Conservation (phyloP, 2,888 invertebrate genomes). For the Chymomyza caudatula region DNA sequence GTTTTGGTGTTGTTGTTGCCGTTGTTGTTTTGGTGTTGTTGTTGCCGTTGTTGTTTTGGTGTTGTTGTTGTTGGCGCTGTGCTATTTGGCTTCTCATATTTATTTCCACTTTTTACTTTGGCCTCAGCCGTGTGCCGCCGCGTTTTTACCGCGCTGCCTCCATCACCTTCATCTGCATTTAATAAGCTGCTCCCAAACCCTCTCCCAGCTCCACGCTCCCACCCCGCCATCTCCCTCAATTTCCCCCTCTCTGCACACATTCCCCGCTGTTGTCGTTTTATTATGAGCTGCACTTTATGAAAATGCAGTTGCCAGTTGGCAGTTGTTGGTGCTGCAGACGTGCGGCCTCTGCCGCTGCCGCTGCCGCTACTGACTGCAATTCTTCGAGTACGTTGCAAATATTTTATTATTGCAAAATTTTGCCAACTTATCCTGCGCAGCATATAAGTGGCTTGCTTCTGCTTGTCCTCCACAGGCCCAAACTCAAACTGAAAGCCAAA, state of each 20-base stretch:
- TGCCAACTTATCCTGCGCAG: slow-evolving; percentile 69
- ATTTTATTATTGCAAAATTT: slow-evolving; percentile 75
- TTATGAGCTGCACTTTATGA: slow-evolving; percentile 69
- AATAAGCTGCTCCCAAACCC: slow-evolving; percentile 10
- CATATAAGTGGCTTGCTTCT: slow-evolving; percentile 44
- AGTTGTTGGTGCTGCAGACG: slow-evolving; percentile 8
- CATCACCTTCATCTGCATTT: slow-evolving; percentile 1
- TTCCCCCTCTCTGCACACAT: not conserved
- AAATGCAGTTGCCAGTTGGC: slow-evolving; percentile 59
- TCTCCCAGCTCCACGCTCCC: slow-evolving; percentile 6
- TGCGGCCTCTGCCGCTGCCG: slow-evolving; percentile 15
- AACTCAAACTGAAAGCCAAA: not conserved
- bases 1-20: slow-evolving; percentile 1
- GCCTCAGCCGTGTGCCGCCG: slow-evolving; percentile 18
- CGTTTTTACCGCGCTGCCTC: slow-evolving; percentile 35
- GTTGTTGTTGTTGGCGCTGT: slow-evolving; percentile 18
- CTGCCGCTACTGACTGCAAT: slow-evolving; percentile 3
- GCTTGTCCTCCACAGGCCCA: not conserved
- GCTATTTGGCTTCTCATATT: slow-evolving; percentile 55
- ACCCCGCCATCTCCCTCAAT: not conserved
- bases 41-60: slow-evolving; percentile 26
- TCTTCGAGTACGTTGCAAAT: slow-evolving; percentile 70
- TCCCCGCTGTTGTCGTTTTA: slow-evolving; percentile 27
- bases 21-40: slow-evolving; percentile 32
- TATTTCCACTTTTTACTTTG: slow-evolving; percentile 52